Percentiles rank a stretch among this genome's conserved stretches.
These are phyloP conservation scores for Yponomeuta malinellus DNA, from an alignment of 2,888 invertebrate species.

Conservation along the genomic window DNA sequence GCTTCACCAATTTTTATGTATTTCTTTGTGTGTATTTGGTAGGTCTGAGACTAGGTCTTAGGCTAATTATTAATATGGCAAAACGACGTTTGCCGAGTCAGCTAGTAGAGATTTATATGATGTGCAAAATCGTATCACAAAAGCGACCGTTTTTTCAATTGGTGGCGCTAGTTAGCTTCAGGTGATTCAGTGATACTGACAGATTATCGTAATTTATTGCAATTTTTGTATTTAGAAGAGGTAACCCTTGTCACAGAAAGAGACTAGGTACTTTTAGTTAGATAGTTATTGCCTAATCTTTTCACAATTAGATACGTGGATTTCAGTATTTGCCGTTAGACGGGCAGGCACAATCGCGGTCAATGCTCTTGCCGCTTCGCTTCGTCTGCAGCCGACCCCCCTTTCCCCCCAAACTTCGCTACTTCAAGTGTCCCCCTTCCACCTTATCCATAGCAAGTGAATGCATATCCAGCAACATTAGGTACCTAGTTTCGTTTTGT, in stretches of 20 bases:
- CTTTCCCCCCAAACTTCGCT: constrained; percentile 26
- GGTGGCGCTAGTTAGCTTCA: not conserved
- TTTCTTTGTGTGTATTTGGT: too few relatives aligned
- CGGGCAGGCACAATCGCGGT: constrained; percentile 41
- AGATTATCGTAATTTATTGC: not conserved
- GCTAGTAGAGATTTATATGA: too few relatives aligned
- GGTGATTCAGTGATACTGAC: not conserved
- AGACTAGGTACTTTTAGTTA: not conserved
- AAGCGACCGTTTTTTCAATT: not conserved
- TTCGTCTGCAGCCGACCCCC: constrained; percentile 39
- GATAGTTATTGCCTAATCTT: not conserved
- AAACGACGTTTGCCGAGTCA: too few relatives aligned
- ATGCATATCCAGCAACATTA: not conserved
- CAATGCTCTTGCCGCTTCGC: constrained; percentile 64
- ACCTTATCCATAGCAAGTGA: constrained; percentile 7
- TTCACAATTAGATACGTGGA: constrained; percentile 25
- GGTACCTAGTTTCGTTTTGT: not conserved
- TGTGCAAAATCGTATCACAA: too few relatives aligned
- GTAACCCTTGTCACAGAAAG: not conserved
- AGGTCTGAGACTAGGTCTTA: too few relatives aligned
- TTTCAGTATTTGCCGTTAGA: constrained; percentile 54
- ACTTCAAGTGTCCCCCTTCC: constrained; percentile 22
- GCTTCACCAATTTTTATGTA: too few relatives aligned
- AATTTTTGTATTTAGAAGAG: not conserved
- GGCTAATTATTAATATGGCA: too few relatives aligned